phyloP scores from a whole-genome alignment of 2,797 vertebrate genomes.

The Vireo griseus region DNA sequence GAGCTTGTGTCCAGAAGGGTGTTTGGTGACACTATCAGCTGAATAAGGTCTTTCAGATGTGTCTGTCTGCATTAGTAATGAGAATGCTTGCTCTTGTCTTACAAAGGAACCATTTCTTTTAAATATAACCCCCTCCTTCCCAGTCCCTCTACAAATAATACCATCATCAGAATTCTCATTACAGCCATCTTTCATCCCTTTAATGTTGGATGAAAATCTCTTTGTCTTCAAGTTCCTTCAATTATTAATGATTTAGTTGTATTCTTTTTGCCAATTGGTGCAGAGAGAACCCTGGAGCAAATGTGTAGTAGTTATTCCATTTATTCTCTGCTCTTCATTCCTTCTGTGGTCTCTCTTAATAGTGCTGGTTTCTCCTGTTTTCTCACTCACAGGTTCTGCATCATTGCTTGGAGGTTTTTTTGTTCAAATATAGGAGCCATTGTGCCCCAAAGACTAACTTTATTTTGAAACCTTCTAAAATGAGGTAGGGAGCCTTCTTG shows the following conservation, averaged over 20 bases:
- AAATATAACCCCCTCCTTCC: conserved; percentile 19
- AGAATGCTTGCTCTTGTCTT: conserved; percentile 33
- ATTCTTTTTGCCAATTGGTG: conserved; percentile 52
- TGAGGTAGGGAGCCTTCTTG: background rate
- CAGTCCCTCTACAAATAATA: background rate
- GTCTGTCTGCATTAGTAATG: conserved; percentile 8
- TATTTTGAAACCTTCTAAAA: background rate
- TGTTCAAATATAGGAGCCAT: background rate
- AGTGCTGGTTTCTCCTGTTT: background rate
- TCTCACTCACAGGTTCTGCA: background rate
- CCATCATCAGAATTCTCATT: conserved; percentile 11
- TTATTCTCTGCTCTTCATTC: background rate
- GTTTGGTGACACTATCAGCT: conserved; percentile 36
- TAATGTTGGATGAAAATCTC: conserved; percentile 23
- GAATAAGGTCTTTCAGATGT: conserved; percentile 63
- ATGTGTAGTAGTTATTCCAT: conserved; percentile 13
- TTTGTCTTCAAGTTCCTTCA: conserved; percentile 54
- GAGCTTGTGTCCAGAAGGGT: conserved; percentile 35
- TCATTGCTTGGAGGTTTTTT: background rate
- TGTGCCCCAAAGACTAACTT: background rate
- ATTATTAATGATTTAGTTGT: conserved; percentile 30
- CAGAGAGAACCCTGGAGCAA: conserved; percentile 17
- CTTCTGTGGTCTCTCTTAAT: background rate
- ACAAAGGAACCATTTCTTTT: conserved; percentile 46
- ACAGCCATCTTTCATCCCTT: conserved; percentile 22